These are phyloP conservation scores for Pteronotus mesoamericanus DNA, from an alignment of 2,797 vertebrate species.

Conservation along the genomic window DNA sequence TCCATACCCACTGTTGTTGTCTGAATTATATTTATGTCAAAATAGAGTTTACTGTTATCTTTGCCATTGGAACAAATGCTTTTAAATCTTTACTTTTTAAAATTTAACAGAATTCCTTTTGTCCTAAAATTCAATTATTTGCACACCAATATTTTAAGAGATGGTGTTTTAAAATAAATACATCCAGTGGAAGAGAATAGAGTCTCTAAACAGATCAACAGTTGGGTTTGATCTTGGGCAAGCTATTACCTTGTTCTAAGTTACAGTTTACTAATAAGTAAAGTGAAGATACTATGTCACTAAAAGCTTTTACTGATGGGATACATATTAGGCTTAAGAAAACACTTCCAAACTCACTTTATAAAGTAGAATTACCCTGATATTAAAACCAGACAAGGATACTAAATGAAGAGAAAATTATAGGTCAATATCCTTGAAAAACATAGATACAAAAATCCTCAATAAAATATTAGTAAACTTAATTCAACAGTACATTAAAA, in stretches of 20 bases:
- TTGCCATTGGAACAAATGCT: background rate
- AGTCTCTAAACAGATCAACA: background rate
- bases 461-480: background rate
- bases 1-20: background rate
- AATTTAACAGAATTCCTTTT: background rate
- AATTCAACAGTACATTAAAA: background rate
- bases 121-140: constrained; percentile 3
- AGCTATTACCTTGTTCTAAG: background rate
- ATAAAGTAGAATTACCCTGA: background rate
- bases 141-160: background rate
- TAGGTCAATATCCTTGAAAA: background rate
- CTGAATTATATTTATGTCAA: background rate
- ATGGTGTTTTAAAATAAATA: constrained; percentile 17
- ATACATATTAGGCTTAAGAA: background rate
- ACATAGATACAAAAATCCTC: background rate
- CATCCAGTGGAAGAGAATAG: background rate
- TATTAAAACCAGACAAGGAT: background rate
- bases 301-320: background rate
- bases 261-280: background rate
- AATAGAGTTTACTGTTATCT: background rate
- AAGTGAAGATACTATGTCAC: background rate
- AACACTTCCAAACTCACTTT: background rate
- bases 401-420: background rate
- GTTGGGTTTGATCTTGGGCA: background rate
- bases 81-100: background rate